These are phyloP conservation scores for Catocala fraxini DNA, from an alignment of 2,888 invertebrate species.

Conservation along the genomic window DNA sequence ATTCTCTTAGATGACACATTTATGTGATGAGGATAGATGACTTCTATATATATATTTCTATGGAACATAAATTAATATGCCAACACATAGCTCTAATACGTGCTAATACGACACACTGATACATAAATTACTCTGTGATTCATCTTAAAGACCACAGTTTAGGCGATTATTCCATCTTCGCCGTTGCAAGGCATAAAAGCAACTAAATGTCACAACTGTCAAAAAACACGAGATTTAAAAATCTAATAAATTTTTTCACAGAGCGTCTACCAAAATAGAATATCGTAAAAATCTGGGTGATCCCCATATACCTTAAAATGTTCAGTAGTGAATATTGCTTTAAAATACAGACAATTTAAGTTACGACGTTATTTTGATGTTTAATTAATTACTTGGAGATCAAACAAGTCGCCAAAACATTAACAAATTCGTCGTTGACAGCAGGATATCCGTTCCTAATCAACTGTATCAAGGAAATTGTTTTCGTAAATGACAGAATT, in stretches of 20 bases:
- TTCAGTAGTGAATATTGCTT: conserved; percentile 29
- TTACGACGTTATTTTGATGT: conserved; percentile 32
- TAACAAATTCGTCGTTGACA: conserved; percentile 51
- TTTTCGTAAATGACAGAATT: conserved; percentile 36
- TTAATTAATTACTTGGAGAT: conserved; percentile 42
- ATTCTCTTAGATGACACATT: conserved; percentile 24
- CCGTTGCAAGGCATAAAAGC: background rate
- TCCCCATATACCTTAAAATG: conserved; percentile 20
- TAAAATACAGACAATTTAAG: conserved; percentile 33
- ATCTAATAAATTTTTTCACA: conserved; percentile 23
- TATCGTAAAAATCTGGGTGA: conserved; percentile 24
- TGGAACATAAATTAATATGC: no score
- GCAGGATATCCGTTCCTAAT: conserved; percentile 61
- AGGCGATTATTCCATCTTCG: conserved; percentile 4
- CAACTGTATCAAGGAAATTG: conserved; percentile 39
- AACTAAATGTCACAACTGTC: conserved; percentile 12
- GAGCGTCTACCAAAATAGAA: conserved; percentile 39
- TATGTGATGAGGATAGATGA: background rate
- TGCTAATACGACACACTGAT: no score
- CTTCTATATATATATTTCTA: background rate
- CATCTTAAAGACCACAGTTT: background rate
- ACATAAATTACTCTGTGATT: no score
- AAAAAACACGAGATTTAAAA: conserved; percentile 7
- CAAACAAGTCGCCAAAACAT: conserved; percentile 55
- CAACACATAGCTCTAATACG: no score